Evolutionary conservation across 2,888 invertebrate genomes (phyloP), one percentile per base, ranked within the genome.

Genomic region (Eulithis testata): DNA sequence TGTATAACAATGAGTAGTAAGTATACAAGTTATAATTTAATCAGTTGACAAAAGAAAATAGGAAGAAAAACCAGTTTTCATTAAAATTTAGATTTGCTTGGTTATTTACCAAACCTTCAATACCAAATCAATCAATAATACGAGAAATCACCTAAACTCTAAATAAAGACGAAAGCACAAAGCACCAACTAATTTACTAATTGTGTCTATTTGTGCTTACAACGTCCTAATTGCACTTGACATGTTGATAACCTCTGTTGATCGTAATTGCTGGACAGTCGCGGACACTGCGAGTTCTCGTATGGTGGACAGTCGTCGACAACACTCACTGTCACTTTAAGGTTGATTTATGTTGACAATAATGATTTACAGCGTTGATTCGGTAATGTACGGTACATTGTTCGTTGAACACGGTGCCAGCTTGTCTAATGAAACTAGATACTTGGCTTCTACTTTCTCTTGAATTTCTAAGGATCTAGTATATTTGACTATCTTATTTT

Each of bases 221-320:
- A 66, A 64, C 64, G 51, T 52, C 62, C 55, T 73, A 73, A 71
- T 71, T 70, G 69, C 62, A 56, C 60, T 68, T 68, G 73, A 73
- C 73, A 62, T 65, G 69, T 71, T 68, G 66, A 71, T 66, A 71
- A 71, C 68, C 69, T 66, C 60, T 50, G 56, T 40, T 27, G 52
- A 21, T 44, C 27, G 31, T 49, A 57, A 60, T 64, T 65, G 52
- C 36, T 52, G 63, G 63, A 59, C 57, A 63, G 63, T 63, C 57
- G 57, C 45, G 54, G 50, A 55, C 62, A 61, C 44, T 36, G 45
- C 40, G 45, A 36, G 56, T 37, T n/a, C 31, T 14, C 37, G 40
- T 3, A 9, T 36, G 54, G 56, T 51, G 61, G 57, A 65, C 60
- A 57, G 44, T 61, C 55, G 66, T 56, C 52, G 60, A 60, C 60